Base-by-base conservation (phyloP, 2,888 invertebrate genomes). In the Drosophila ezoana region DNA sequence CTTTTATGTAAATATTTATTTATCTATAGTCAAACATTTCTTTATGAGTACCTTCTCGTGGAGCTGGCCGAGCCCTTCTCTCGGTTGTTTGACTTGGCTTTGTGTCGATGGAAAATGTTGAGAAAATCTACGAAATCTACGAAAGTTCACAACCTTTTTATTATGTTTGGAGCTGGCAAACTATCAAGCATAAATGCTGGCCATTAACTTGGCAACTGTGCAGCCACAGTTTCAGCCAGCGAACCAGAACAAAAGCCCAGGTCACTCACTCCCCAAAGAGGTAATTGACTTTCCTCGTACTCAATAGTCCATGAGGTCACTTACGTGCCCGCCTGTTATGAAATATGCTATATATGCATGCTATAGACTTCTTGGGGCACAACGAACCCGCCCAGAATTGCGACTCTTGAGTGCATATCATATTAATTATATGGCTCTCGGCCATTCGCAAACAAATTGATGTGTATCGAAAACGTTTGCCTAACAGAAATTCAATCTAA, bases 111-210 rank as follows among this genome's bases (percentile, higher is more conserved):
- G 28, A 28, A 28, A 28, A 8, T 28, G 28, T 28, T 28, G 28
- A 28, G 28, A 28, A 28, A 28, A 28, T 28, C 28, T 8, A 28
- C 28, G 28, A 28, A 13, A 81, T 28, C 28, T 28, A 28, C 28
- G 28, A 28, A 35, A 81, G 87, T 79, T 85, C 86, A 87, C 75
- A 77, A 85, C 80, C 87, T 82, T 72, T 77, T 70, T 64, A 82
- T 71, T 69, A 77, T 63, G 59, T 72, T 35, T 44, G 48, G 28
- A 28, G 56, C 51, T 58, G 65, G 54, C 67, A 64, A 18, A 72
- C 73, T 76, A 74, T 72, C 66, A 63, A 76, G 70, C 82, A 65
- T 76, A 79, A 81, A 72, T 79, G 82, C 58, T 60, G 70, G 58
- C 79, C 85, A 85, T 87, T 81, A 85, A 79, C 76, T 85, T 59